Base-by-base conservation (phyloP, 2,113 vertebrate species). In the Syngnathus floridae region DNA sequence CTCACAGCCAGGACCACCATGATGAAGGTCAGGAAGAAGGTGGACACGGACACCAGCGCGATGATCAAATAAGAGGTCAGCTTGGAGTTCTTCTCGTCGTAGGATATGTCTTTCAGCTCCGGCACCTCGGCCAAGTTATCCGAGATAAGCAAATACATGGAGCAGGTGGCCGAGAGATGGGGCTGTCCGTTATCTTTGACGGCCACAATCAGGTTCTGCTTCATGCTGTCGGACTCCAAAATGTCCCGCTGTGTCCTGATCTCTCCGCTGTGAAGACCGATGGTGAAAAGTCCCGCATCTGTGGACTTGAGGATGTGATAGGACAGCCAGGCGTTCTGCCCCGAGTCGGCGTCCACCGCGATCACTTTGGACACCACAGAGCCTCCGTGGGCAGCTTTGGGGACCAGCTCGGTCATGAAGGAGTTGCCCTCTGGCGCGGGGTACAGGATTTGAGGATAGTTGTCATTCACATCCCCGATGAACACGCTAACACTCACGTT, bases 91-190 rank as follows among this genome's bases (percentile, higher is more conserved):
- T 61, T 83, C 7, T 87, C 87, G 22, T 84, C 77, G 45, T 79
- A 79, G 69, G 81, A 76, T 57, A 85, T 74, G 36, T 88, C 88
- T 55, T 88, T 90, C 26, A 88, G 77, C 61, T 90, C 83, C 46
- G 88, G 82, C 0, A 88, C 69, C 65, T 87, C 92, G 38, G 90
- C 90, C 69, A 93, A 86, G 67, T 90, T 93, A 48, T 79, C 78
- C 67, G 78, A 83, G 66, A 78, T 68, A 0, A 94, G 79, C 67
- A 93, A 77, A 68, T 82, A 84, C 65, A 94, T 79, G 22, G 90
- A 84, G 69, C 88, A 90, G 17, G 90, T 93, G 71, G 89, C 87
- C 6, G 92, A 94, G 14, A 90, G 90, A 43, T 86, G 64, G 58
- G 83, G 82, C 71, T 81, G 80, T 69, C 87, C 76, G 70, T 88